Evolutionary conservation across 2,888 invertebrate genomes (phyloP), one percentile per base, ranked within the genome.

Genomic region (Isotomurus palustris): DNA sequence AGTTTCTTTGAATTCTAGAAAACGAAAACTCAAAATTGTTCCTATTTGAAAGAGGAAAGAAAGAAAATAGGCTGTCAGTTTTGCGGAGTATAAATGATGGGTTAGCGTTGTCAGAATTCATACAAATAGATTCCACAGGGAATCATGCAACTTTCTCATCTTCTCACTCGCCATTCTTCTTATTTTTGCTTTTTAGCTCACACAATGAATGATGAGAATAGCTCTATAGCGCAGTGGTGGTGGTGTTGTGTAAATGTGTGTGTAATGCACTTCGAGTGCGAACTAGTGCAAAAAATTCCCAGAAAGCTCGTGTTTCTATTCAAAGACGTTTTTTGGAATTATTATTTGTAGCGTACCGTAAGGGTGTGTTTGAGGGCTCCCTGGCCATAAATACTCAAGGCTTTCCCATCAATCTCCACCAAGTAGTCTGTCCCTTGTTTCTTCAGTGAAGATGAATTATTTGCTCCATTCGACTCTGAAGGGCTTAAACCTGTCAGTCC

Each of bases 331-430:
- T 40, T 19, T 43, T 22, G 21, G 43, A 43, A 8, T 19, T 25
- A 47, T 1, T 41, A 27, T 49, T 56, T 27, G 12, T 35, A 24
- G 27, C 61, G 53, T 64, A 71, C 72, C 40, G 70, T 69, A 21
- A 72, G 57, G 29, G 67, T 67, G 41, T 66, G 65, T 29, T 68
- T 66, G 28, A 91, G 79, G 1, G 91, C 90, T n/a, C 89, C 89
- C 71, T 88, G 87, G 0, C 91, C 91, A 78, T 89, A 91, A 25
- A 91, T 83, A 73, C 89, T 91, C 24, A 91, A 81, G 68, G 85
- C 83, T 53, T 87, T 83, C 27, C 90, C 90, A 71, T 85, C 84
- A 56, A 91, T 88, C 79, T 91, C 91, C 29, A 91, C 88, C 63
- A 91, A 78, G 75, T 90, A 91, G 78, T 91, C 91, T n/a, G 89